phyloP scores from a whole-genome alignment of 2,888 invertebrate species.

The Metacarcinus magister region DNA sequence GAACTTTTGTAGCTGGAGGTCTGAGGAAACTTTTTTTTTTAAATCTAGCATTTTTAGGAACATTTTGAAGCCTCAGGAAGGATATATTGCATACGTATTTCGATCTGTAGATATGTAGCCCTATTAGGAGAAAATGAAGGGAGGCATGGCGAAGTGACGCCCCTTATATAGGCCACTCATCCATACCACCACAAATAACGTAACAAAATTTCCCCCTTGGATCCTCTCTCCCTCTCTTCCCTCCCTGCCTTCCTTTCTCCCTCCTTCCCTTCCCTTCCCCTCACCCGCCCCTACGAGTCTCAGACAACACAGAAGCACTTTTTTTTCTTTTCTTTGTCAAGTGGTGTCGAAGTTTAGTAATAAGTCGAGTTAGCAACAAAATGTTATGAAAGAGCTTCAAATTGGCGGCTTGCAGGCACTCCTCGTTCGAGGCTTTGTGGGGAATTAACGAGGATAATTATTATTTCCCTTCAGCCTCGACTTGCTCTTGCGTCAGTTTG shows the following conservation, averaged over 20 bases:
- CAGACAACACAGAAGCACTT: background rate
- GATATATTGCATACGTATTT: too few relatives aligned
- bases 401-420: constrained; percentile 3
- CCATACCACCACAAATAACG: too few relatives aligned
- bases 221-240: background rate
- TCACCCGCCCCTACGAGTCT: background rate
- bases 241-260: background rate
- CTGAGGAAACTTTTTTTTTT: too few relatives aligned
- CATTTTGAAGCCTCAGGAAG: too few relatives aligned
- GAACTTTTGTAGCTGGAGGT: too few relatives aligned
- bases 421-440: background rate
- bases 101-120: too few relatives aligned
- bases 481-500: background rate
- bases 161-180: too few relatives aligned
- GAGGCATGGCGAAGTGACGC: too few relatives aligned
- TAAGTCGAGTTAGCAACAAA: constrained; percentile 15
- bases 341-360: background rate
- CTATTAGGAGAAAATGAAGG: too few relatives aligned
- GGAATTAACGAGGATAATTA: background rate
- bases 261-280: background rate
- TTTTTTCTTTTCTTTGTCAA: background rate
- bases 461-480: constrained; percentile 7
- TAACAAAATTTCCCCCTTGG: background rate
- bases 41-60: too few relatives aligned
- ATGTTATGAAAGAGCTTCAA: background rate